Conservation (phyloP, 2,797 vertebrate species). For the Enteromius treurensis region DNA sequence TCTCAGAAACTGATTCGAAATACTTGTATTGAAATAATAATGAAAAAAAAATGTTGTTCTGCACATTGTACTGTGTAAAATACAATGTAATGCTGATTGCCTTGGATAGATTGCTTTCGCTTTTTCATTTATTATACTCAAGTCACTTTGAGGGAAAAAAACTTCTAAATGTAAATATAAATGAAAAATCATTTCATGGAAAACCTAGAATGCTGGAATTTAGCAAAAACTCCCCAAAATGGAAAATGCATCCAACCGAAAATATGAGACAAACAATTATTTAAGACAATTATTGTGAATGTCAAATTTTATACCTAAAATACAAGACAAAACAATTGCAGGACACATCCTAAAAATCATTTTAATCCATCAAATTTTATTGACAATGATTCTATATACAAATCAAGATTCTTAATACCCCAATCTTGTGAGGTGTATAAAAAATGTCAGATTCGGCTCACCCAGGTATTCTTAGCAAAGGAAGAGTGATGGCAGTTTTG, state of each 20-base stretch:
- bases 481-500: conserved; percentile 24
- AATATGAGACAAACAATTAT: conserved; percentile 1
- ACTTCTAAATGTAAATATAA: neutral
- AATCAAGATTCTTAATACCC: conserved; percentile 7
- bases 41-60: neutral
- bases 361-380: neutral
- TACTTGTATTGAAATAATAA: neutral
- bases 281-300: neutral
- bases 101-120: neutral
- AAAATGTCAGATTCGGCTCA: conserved; percentile 20
- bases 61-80: neutral
- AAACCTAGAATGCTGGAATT: neutral
- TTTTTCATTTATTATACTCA: neutral
- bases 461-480: conserved; percentile 11
- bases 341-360: neutral
- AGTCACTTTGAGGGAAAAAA: neutral
- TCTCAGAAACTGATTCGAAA: neutral
- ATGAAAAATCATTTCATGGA: neutral
- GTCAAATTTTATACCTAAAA: neutral
- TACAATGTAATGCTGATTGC: neutral
- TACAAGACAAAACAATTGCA: neutral
- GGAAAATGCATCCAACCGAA: neutral
- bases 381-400: conserved; percentile 4
- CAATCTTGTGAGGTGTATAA: neutral
- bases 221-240: neutral